These are phyloP conservation scores for Hylaea fasciaria DNA, from an alignment of 2,888 invertebrate species.

Conservation along the genomic window DNA sequence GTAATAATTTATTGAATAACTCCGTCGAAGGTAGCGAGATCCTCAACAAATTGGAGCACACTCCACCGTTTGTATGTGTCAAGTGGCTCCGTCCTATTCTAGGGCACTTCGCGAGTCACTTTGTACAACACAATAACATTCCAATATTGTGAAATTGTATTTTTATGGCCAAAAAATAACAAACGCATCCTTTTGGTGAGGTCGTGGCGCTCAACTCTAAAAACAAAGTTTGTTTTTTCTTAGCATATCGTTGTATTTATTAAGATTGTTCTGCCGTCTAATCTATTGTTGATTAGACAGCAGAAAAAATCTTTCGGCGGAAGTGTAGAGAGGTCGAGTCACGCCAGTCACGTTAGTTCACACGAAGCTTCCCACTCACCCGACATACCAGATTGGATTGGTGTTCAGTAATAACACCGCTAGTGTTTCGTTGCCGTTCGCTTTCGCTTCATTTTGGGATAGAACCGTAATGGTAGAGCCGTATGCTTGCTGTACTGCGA, in stretches of 20 bases:
- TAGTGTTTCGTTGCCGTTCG: too few relatives aligned
- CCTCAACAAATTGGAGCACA: constrained; percentile 56
- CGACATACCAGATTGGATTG: too few relatives aligned
- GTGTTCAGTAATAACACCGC: neutral
- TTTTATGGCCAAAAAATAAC: constrained; percentile 15
- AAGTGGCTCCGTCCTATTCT: constrained; percentile 48
- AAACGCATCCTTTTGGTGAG: constrained; percentile 5
- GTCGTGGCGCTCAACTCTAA: neutral
- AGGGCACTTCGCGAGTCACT: constrained; percentile 45
- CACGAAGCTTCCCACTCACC: too few relatives aligned
- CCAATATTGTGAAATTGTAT: constrained; percentile 17
- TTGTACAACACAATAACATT: constrained; percentile 31
- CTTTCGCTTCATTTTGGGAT: too few relatives aligned
- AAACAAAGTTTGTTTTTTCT: neutral
- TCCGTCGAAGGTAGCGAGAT: constrained; percentile 38
- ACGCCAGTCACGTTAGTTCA: too few relatives aligned
- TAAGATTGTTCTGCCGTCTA: neutral
- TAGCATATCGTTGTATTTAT: neutral
- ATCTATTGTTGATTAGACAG: too few relatives aligned
- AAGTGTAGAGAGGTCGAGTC: too few relatives aligned
- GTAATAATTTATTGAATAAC: constrained; percentile 34
- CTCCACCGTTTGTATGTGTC: constrained; percentile 50
- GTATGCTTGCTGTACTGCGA: too few relatives aligned
- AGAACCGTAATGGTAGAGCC: too few relatives aligned
- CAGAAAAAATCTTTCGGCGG: too few relatives aligned